Conservation (phyloP, 2,797 vertebrate genomes). For the Gadopsis bispinosus region DNA sequence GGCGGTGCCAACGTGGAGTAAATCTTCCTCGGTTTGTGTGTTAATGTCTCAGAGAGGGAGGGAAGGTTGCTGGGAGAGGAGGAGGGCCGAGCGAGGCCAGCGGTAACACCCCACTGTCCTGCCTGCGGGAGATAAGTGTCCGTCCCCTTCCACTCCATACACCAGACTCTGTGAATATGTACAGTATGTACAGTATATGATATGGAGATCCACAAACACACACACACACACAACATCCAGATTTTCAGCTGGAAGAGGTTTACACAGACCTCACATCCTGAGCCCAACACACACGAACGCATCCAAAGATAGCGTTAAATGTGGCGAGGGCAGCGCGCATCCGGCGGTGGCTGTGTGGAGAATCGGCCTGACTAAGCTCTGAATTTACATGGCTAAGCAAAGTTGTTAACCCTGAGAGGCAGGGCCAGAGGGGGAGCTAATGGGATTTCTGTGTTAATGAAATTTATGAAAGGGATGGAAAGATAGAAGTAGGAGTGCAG, state of each 20-base stretch:
- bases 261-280: conserved; percentile 57
- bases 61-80: conserved; percentile 15
- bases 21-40: conserved; percentile 69
- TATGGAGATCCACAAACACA: conserved; percentile 57
- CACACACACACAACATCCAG: conserved; percentile 49
- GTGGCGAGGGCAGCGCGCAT: conserved; percentile 57
- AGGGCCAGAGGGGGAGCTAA: conserved; percentile 83
- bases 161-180: conserved; percentile 54
- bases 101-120: conserved; percentile 59
- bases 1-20: conserved; percentile 57
- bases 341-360: conserved; percentile 75
- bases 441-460: conserved; percentile 87
- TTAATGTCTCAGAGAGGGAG: conserved; percentile 49
- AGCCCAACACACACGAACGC: conserved; percentile 50
- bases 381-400: conserved; percentile 89
- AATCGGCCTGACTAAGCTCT: conserved; percentile 88
- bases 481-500: conserved; percentile 30
- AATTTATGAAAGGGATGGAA: conserved; percentile 79
- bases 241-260: conserved; percentile 69
- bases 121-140: conserved; percentile 75
- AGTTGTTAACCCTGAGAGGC: conserved; percentile 86
- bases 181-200: conserved; percentile 71
- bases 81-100: conserved; percentile 31
- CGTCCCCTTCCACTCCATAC: conserved; percentile 49
- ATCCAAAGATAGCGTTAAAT: conserved; percentile 80